Conservation (phyloP, 1,140 invertebrate species). For the Patella vulgata region DNA sequence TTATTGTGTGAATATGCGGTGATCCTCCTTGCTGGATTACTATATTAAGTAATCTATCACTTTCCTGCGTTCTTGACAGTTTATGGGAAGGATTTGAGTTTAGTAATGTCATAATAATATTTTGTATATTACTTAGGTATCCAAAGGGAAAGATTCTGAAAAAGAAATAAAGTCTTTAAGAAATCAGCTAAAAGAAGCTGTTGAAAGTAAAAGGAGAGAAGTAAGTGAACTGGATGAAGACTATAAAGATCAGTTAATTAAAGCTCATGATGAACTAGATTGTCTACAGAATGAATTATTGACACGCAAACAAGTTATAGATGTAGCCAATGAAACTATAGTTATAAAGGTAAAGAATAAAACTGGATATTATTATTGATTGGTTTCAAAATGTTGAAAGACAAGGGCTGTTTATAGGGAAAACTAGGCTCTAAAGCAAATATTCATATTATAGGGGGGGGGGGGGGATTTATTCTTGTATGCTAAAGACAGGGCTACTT, state of each 20-base stretch:
- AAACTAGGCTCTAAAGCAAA: no score
- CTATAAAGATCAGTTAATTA: constrained; percentile 41
- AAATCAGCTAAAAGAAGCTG: constrained; percentile 33
- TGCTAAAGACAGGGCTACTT: no score
- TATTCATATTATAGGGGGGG: no score
- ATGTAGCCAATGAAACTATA: constrained; percentile 48
- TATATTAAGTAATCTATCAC: no score
- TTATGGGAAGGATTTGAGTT: no score
- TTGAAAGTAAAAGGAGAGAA: constrained; percentile 33
- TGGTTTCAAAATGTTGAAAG: constrained; percentile 1
- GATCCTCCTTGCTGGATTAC: no score
- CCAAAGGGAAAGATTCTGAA: constrained; percentile 19
- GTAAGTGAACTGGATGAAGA: constrained; percentile 37
- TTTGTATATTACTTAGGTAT: constrained; percentile 13
- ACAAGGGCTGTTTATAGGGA: no score
- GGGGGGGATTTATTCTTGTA: no score
- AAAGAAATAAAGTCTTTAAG: constrained; percentile 12
- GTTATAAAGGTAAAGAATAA: constrained; percentile 44
- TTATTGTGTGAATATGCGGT: no score
- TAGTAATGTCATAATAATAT: no score
- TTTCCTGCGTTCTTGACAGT: no score
- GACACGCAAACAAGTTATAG: constrained; percentile 35
- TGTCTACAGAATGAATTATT: constrained; percentile 42
- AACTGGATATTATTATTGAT: not conserved
- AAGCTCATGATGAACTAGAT: constrained; percentile 42